A percentile compares a stretch with the other conserved stretches of the same genome.
phyloP scores from a whole-genome alignment of 2,113 vertebrate species.

The Myiagra hebetior region DNA sequence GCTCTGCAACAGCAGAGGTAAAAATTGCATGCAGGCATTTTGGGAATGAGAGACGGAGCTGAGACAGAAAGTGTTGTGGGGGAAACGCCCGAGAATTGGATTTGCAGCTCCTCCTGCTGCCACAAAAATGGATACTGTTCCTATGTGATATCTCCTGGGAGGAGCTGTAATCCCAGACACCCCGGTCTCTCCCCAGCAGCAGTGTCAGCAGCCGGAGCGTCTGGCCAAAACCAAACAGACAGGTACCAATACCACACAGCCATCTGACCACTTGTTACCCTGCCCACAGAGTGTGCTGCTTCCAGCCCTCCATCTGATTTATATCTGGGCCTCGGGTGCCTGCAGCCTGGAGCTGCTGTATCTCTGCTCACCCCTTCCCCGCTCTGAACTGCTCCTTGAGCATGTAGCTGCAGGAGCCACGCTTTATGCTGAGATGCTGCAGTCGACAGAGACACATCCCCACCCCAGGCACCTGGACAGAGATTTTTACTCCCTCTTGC shows the following conservation, averaged over 20 bases:
- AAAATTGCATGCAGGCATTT: background rate
- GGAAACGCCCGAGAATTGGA: background rate
- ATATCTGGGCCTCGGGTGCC: background rate
- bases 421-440: background rate
- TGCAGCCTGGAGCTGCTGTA: background rate
- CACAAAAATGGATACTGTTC: background rate
- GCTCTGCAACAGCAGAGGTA: background rate
- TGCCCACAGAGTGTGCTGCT: background rate
- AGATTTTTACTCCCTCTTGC: background rate
- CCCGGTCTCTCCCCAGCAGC: background rate
- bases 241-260: background rate
- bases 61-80: background rate
- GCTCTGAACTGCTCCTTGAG: background rate
- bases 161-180: background rate
- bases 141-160: background rate
- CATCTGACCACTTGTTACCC: background rate
- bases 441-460: background rate
- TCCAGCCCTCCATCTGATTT: background rate
- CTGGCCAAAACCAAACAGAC: background rate
- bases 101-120: background rate
- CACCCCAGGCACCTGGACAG: background rate
- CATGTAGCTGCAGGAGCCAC: background rate
- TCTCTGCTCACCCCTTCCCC: background rate
- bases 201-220: background rate
- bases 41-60: background rate